A percentile compares a stretch with the other conserved stretches of the same genome.
These are phyloP conservation scores for Timandra comae DNA, from an alignment of 2,888 invertebrate species.

Conservation along the genomic window DNA sequence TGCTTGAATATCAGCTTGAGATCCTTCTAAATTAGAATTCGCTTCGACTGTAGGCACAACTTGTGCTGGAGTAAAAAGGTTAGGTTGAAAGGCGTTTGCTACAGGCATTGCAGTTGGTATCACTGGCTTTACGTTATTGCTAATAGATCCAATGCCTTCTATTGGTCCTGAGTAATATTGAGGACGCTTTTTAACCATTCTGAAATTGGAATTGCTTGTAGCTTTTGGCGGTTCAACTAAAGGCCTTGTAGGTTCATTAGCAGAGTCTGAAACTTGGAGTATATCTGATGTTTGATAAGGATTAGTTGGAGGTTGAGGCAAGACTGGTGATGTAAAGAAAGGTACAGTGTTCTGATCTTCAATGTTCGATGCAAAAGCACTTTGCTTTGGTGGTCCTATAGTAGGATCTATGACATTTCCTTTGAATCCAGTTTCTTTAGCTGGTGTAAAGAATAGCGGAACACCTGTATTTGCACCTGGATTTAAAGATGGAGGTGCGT, in stretches of 20 bases:
- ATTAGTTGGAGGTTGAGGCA: constrained; percentile 19
- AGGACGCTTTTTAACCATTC: constrained; percentile 61
- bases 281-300: constrained; percentile 1
- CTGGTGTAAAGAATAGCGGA: too few relatives aligned
- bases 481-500: too few relatives aligned
- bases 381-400: too few relatives aligned
- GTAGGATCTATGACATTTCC: too few relatives aligned
- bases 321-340: constrained; percentile 17
- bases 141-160: constrained; percentile 57
- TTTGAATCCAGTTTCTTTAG: too few relatives aligned
- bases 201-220: constrained; percentile 42
- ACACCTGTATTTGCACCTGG: too few relatives aligned
- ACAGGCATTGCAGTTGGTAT: constrained; percentile 36
- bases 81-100: constrained; percentile 37
- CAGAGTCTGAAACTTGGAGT: constrained; percentile 4
- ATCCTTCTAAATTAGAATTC: constrained; percentile 2
- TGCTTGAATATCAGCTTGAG: constrained; percentile 2
- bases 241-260: constrained; percentile 33
- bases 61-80: constrained; percentile 29
- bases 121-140: constrained; percentile 54
- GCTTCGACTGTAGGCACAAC: not conserved
- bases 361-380: too few relatives aligned
- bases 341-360: too few relatives aligned
- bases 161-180: constrained; percentile 72
- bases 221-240: constrained; percentile 55